Evolutionary conservation across 2,113 vertebrate species (phyloP).

Genomic region (Eurypyga helias): DNA sequence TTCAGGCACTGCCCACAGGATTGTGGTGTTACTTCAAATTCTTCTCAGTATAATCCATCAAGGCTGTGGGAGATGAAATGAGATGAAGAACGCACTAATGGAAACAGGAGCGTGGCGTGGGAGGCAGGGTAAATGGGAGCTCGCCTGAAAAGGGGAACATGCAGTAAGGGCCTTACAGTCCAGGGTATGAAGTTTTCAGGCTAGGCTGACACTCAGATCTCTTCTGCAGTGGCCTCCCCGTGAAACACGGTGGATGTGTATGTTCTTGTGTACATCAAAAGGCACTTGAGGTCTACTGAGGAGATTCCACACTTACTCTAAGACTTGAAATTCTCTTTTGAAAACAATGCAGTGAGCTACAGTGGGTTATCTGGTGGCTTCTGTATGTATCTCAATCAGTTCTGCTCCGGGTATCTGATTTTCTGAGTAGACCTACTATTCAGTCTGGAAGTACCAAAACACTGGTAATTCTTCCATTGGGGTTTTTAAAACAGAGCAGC

Average conservation of each 20-base stretch:
- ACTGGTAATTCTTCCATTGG: neutral
- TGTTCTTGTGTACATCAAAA: neutral
- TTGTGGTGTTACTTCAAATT: neutral
- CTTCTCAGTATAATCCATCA: neutral
- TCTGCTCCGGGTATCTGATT: neutral
- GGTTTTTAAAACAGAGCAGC: neutral
- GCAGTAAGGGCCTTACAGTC: neutral
- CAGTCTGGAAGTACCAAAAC: neutral
- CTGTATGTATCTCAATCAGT: neutral
- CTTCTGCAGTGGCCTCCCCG: neutral
- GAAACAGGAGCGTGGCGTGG: neutral
- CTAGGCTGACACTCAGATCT: neutral
- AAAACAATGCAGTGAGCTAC: neutral
- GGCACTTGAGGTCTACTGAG: neutral
- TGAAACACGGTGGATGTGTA: neutral
- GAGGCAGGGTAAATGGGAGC: neutral
- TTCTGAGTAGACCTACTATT: neutral
- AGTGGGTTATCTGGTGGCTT: neutral
- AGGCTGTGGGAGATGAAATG: neutral
- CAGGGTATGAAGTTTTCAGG: neutral
- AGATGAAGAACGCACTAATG: neutral
- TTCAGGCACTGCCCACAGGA: neutral
- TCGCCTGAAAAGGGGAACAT: neutral
- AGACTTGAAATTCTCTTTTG: neutral
- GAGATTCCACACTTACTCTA: neutral